Evolutionary conservation across 2,797 vertebrate genomes (phyloP), one percentile per base, ranked within the genome.

Genomic region (Helicolenus hilgendorfi): DNA sequence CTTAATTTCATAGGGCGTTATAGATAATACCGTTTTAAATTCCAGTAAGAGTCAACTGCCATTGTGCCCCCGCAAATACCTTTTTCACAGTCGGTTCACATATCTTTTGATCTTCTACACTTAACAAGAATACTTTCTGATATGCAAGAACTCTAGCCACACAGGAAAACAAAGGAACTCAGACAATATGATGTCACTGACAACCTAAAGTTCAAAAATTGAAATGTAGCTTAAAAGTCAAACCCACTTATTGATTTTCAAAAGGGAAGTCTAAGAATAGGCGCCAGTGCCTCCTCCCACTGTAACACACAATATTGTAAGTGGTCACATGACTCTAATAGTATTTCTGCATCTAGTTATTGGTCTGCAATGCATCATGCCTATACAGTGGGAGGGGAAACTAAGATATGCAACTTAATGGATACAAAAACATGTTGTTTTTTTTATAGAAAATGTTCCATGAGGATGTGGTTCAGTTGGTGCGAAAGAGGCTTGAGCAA

Each of bases 391-490:
- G 7, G 20, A 24, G 8, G 14, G 11, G 3, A 4, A 63, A 27
- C 11, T 53, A 45, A 75, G 38, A n/a, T 62, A 3, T 53, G 5
- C 10, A 41, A 38, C 3, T 1, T 77, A 29, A 75, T 26, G 10
- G 0, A 33, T 33, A 10, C 15, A 24, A 38, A 41, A 71, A 31
- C 5, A 5, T 3, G 10, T 14, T 59, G 9, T 62, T 13, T 14
- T 82, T 60, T 55, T 2, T 38, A n/a, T 59, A 98, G 98, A 97
- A 97, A 96, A 96, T 96, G 81, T 98, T 98, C 89, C 98, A 98
- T 75, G 97, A 98, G 84, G 97, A 98, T 85, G 94, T 98, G 76
- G 97, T 97, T 7, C 96, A 97, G 79, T 96, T 98, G 38, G 96
- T 98, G 53, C 93, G 96, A 80, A 96, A 91, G 81, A 94, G 94